These are phyloP conservation scores for Dolichotis patagonum DNA, from an alignment of 2,113 vertebrate species.

Conservation along the genomic window DNA sequence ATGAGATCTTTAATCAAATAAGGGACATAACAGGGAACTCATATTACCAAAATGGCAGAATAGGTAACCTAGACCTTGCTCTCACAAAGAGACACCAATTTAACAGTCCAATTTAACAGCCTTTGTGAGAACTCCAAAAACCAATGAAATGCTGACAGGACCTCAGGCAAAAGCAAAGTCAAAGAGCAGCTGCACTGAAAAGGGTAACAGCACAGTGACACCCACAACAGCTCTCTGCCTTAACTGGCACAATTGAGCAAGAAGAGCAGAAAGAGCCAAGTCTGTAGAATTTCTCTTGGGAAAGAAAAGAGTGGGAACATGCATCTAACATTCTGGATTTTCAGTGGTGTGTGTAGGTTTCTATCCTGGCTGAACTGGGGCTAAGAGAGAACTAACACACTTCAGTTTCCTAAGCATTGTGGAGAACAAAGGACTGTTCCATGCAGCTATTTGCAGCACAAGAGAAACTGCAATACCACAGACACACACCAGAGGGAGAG, in stretches of 20 bases:
- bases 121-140: not conserved
- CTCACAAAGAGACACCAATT: not conserved
- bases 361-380: not conserved
- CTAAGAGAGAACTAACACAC: not conserved
- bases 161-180: not conserved
- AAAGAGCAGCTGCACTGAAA: not conserved
- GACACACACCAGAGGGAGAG: constrained; percentile 37
- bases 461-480: constrained; percentile 13
- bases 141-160: not conserved
- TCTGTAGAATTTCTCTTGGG: not conserved
- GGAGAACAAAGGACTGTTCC: not conserved
- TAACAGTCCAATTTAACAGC: not conserved
- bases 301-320: not conserved
- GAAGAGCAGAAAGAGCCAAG: not conserved
- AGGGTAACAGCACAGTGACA: not conserved
- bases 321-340: not conserved
- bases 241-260: not conserved
- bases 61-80: not conserved
- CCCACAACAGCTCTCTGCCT: not conserved
- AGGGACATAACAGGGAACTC: not conserved
- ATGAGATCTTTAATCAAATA: not conserved
- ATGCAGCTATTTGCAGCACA: not conserved
- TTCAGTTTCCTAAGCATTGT: not conserved
- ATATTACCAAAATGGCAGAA: not conserved
- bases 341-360: not conserved